These are phyloP conservation scores for Dryocosmus kuriphilus DNA, from an alignment of 2,888 invertebrate species.

Conservation along the genomic window DNA sequence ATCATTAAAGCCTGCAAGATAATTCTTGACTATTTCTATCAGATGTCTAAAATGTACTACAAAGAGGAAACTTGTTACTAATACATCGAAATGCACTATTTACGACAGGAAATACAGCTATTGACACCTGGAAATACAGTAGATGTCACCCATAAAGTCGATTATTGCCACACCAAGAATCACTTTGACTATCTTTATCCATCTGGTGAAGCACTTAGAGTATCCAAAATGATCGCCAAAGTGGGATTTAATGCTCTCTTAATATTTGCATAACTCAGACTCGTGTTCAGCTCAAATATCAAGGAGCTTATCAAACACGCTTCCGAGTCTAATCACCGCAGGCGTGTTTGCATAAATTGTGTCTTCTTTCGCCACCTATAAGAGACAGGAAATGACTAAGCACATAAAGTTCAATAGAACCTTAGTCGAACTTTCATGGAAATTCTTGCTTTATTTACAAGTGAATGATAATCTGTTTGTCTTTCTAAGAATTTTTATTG, in stretches of 20 bases:
- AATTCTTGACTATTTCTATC: neutral
- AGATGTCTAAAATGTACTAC: neutral
- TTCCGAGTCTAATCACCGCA: neutral
- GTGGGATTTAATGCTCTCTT: neutral
- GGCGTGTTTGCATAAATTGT: neutral
- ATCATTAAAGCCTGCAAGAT: neutral
- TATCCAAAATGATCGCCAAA: neutral
- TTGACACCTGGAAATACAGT: too few species aligned
- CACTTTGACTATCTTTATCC: neutral
- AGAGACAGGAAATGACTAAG: neutral
- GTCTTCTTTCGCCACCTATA: neutral
- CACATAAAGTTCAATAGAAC: neutral
- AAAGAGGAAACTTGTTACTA: too few species aligned
- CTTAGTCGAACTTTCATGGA: neutral
- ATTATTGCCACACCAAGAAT: too few species aligned
- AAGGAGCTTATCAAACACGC: neutral
- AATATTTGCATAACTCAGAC: neutral
- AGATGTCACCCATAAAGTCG: too few species aligned
- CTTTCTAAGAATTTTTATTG: conserved; percentile 5
- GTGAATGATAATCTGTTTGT: neutral
- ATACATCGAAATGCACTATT: too few species aligned
- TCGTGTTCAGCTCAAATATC: neutral
- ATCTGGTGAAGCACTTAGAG: neutral
- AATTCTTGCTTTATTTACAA: neutral
- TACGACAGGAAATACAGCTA: too few species aligned